A percentile compares a stretch with the other conserved stretches of the same genome.
Evolutionary conservation across 1,140 invertebrate species (phyloP).

Genomic region (Mamestra configurata): DNA sequence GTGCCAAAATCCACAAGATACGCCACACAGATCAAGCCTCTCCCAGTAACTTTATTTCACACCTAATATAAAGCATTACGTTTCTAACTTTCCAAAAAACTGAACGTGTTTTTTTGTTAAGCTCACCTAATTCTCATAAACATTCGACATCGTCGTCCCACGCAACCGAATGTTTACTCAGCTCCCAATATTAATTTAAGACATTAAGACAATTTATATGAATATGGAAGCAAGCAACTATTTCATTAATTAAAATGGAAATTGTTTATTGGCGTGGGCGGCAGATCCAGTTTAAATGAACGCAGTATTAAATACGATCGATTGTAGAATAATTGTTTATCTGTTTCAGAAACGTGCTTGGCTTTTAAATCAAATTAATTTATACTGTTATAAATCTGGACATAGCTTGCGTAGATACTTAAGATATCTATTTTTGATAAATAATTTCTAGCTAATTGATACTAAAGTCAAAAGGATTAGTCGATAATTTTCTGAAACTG

Average conservation of each 20-base stretch:
- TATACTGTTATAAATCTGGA: constrained; percentile 45
- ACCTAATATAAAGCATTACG: constrained; percentile 10
- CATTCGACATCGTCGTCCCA: constrained; percentile 24
- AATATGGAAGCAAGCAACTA: constrained; percentile 51
- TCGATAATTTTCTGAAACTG: constrained; percentile 18
- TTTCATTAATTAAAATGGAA: constrained; percentile 64
- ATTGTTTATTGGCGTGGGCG: constrained; percentile 60
- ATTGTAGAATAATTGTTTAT: constrained; percentile 51
- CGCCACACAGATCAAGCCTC: neutral
- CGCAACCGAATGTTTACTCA: constrained; percentile 31
- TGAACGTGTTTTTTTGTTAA: constrained; percentile 18
- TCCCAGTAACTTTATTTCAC: neutral
- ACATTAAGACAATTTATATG: constrained; percentile 53
- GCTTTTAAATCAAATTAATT: constrained; percentile 48
- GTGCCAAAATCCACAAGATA: neutral
- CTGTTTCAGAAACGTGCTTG: constrained; percentile 45
- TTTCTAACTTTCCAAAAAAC: neutral
- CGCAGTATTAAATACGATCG: constrained; percentile 50
- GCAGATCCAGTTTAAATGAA: constrained; percentile 58
- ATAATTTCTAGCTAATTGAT: constrained; percentile 32
- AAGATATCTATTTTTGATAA: constrained; percentile 42
- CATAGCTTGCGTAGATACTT: constrained; percentile 24
- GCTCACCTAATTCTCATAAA: constrained; percentile 35
- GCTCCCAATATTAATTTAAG: constrained; percentile 49
- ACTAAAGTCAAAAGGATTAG: constrained; percentile 20